Evolutionary conservation across 2,113 vertebrate species (phyloP).

Genomic region (Mugil cephalus): DNA sequence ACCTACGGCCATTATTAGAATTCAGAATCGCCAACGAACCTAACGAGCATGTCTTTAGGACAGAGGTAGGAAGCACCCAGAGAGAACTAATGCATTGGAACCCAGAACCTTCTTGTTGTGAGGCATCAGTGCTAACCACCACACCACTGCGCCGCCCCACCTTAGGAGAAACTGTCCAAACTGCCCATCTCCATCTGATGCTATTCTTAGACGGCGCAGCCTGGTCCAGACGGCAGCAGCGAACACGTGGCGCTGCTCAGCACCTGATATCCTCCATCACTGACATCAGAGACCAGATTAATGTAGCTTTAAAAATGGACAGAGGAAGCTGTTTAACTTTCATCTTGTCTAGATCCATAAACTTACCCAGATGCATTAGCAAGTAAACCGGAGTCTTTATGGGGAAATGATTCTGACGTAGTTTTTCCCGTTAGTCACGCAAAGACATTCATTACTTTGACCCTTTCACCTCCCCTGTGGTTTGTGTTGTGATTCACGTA

Average conservation of each 20-base stretch:
- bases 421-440: not conserved
- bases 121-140: no score
- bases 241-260: constrained; percentile 12
- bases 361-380: not conserved
- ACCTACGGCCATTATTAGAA: no score
- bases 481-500: not conserved
- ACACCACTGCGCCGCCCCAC: no score
- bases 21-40: no score
- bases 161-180: not conserved
- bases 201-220: constrained; percentile 51
- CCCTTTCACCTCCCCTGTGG: constrained; percentile 4
- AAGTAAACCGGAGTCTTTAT: not conserved
- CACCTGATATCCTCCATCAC: constrained; percentile 29
- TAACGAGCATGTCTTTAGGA: no score
- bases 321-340: constrained; percentile 2
- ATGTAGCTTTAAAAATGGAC: not conserved
- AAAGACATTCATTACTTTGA: not conserved
- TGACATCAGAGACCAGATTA: constrained; percentile 10
- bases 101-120: no score
- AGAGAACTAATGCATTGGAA: no score
- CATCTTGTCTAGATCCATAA: not conserved
- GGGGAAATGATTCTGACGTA: constrained; percentile 7
- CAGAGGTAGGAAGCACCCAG: no score
- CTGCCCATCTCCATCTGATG: not conserved
- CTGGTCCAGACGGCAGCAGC: constrained; percentile 3